phyloP scores from a whole-genome alignment of 2,888 invertebrate genomes.

The Chloroclystis v-ata region DNA sequence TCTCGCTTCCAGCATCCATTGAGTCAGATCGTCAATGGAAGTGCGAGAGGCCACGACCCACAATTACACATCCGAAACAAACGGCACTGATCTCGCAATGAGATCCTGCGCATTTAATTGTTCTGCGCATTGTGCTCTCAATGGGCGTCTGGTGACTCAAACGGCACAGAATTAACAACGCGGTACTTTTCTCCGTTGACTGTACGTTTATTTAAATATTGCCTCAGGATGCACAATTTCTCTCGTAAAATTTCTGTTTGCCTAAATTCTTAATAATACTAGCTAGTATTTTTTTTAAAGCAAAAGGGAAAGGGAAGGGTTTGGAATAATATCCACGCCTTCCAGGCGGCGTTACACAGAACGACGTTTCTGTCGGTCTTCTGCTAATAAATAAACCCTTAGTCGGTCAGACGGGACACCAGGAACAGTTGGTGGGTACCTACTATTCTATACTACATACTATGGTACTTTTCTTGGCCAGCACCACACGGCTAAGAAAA shows the following conservation, averaged over 20 bases:
- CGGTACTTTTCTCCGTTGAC: background rate
- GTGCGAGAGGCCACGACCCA: conserved; percentile 61
- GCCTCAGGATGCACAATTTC: too few relatives aligned
- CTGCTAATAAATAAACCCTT: too few relatives aligned
- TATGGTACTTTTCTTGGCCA: too few relatives aligned
- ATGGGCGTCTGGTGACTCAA: conserved; percentile 36
- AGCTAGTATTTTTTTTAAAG: background rate
- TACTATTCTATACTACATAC: too few relatives aligned
- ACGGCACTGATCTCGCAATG: conserved; percentile 55
- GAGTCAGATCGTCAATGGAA: conserved; percentile 36
- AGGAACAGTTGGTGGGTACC: too few relatives aligned
- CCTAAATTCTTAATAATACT: background rate
- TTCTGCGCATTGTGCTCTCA: conserved; percentile 50
- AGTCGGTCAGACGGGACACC: too few relatives aligned
- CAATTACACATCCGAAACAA: conserved; percentile 70
- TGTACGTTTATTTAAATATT: background rate
- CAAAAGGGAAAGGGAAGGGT: too few relatives aligned
- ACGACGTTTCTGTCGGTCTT: too few relatives aligned
- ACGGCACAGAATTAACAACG: conserved; percentile 13
- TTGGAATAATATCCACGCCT: too few relatives aligned
- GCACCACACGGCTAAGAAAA: too few relatives aligned
- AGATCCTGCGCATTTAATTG: conserved; percentile 53
- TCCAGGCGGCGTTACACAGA: too few relatives aligned
- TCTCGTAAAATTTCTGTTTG: too few relatives aligned
- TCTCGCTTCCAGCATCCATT: conserved; percentile 11